A percentile compares a stretch with the other conserved stretches of the same genome.
Conservation (phyloP, 37 sponge, comb jelly and placozoan species). For the Haliclona indistincta region DNA sequence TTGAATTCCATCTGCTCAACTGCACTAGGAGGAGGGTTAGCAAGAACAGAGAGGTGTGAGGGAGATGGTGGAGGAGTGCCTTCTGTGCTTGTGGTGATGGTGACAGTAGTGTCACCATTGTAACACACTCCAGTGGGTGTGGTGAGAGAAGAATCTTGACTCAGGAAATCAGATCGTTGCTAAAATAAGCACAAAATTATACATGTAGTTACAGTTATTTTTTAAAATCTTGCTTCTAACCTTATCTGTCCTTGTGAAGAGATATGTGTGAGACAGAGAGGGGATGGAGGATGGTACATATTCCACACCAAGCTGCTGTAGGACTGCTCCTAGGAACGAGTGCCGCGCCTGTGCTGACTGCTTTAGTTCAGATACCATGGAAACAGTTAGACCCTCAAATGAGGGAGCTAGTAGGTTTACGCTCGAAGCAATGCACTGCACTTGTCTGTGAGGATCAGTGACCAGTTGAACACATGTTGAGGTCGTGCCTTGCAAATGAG, state of each 20-base stretch:
- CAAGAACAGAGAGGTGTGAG: conserved; percentile 25
- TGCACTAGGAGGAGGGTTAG: conserved; percentile 35
- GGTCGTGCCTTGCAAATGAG: too few species aligned
- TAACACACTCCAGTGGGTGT: conserved; percentile 24
- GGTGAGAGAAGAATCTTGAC: not conserved
- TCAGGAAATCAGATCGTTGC: not conserved
- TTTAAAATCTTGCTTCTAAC: not conserved
- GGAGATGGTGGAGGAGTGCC: conserved; percentile 35
- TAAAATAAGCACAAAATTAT: conserved; percentile 2
- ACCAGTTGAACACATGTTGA: too few species aligned
- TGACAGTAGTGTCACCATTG: conserved; percentile 3
- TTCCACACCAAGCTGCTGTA: not conserved
- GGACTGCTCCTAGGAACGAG: not conserved
- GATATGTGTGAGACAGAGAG: conserved; percentile 1
- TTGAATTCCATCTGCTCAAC: conserved; percentile 42
- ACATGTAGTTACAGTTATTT: not conserved
- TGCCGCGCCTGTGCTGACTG: not conserved
- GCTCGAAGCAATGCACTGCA: too few species aligned
- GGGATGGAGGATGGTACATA: not conserved
- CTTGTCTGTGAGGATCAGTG: too few species aligned
- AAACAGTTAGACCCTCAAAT: not conserved
- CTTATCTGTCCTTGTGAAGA: not conserved
- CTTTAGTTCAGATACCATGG: not conserved
- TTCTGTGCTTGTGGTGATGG: not conserved
- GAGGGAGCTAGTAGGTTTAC: not conserved